These are phyloP conservation scores for Rhynchotus rufescens DNA, from an alignment of 2,797 vertebrate genomes.

Conservation along the genomic window DNA sequence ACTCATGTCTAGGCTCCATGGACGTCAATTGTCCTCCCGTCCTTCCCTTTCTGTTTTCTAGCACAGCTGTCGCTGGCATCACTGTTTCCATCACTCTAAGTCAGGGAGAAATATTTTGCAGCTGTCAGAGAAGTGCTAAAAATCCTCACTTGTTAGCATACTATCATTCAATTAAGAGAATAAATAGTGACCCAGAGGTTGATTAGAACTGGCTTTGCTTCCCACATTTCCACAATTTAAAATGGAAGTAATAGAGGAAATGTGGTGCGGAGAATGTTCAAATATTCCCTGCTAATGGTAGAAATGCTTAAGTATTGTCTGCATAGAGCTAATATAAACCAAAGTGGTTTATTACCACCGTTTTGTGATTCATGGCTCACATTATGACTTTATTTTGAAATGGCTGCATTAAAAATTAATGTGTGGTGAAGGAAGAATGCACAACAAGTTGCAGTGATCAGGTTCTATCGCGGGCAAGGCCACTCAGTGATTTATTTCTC, in stretches of 20 bases:
- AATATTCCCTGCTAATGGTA: slow-evolving; percentile 76
- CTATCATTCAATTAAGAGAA: slow-evolving; percentile 76
- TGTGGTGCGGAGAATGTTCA: slow-evolving; percentile 37
- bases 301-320: slow-evolving; percentile 64
- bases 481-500: slow-evolving; percentile 49
- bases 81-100: neutral
- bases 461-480: slow-evolving; percentile 44
- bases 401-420: slow-evolving; percentile 84
- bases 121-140: slow-evolving; percentile 58
- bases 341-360: slow-evolving; percentile 76
- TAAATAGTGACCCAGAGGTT: slow-evolving; percentile 58
- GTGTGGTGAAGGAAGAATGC: slow-evolving; percentile 74
- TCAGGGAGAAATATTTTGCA: neutral
- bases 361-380: slow-evolving; percentile 82
- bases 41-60: neutral
- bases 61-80: neutral
- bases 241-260: slow-evolving; percentile 59
- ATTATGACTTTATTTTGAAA: slow-evolving; percentile 84
- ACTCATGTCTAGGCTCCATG: accelerated
- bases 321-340: slow-evolving; percentile 70
- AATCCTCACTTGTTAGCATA: slow-evolving; percentile 62
- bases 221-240: slow-evolving; percentile 66
- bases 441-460: slow-evolving; percentile 59
- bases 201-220: slow-evolving; percentile 67
- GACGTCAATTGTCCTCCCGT: neutral